Conservation (phyloP, 2,888 invertebrate species). For the Macrophya alboannulata region DNA sequence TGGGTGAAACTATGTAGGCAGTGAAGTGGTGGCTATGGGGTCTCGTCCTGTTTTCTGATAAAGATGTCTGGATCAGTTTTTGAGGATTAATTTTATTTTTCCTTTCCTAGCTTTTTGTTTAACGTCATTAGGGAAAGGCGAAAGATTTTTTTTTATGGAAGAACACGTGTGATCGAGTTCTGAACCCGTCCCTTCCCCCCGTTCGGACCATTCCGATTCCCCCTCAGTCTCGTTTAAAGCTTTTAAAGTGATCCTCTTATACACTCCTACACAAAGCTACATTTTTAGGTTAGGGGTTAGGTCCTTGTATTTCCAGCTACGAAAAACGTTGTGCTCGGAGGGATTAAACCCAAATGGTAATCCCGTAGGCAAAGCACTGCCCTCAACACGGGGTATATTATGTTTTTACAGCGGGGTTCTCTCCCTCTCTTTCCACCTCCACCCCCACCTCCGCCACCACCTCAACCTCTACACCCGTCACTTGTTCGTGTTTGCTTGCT, state of each 20-base stretch:
- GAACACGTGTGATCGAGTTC: conserved; percentile 20
- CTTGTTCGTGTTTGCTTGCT: conserved; percentile 78
- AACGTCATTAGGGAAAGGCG: background rate
- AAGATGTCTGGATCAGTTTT: background rate
- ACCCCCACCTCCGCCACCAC: conserved; percentile 47
- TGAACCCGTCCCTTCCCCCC: background rate
- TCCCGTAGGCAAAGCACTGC: conserved; percentile 77
- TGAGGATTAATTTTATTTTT: background rate
- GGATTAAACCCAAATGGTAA: conserved; percentile 78
- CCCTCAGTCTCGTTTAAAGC: conserved; percentile 58
- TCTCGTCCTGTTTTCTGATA: background rate
- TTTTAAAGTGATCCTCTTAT: conserved; percentile 73
- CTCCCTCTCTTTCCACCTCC: conserved; percentile 59
- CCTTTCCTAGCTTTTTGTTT: background rate
- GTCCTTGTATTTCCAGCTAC: background rate
- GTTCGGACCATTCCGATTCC: background rate
- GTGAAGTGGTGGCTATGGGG: no score
- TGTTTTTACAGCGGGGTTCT: conserved; percentile 48
- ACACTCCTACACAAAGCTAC: conserved; percentile 55
- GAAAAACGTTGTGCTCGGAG: conserved; percentile 35
- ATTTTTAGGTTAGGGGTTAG: conserved; percentile 69
- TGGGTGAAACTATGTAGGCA: conserved; percentile 1
- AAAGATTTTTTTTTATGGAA: background rate
- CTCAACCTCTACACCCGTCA: conserved; percentile 70
- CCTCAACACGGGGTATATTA: conserved; percentile 63